Evolutionary conservation across 2,797 vertebrate species (phyloP), one percentile per base, ranked within the genome.

Genomic region (Cercopithecus hamlyni): DNA sequence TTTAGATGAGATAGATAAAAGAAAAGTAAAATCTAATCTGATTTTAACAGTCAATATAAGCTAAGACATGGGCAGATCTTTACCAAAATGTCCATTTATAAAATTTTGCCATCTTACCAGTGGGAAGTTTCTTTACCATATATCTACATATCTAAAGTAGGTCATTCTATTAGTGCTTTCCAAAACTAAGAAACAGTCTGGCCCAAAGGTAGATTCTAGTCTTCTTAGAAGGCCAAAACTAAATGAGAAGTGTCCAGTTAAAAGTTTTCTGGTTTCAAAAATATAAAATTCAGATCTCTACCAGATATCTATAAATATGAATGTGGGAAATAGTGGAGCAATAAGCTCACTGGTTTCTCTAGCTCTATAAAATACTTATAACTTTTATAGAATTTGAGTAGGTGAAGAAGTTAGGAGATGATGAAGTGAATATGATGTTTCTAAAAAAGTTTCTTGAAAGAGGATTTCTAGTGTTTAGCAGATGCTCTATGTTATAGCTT

Each of bases 111-210:
- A 9, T 84, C 26, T 5, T 4, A 12, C 48, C 3, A 55, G 0
- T 50, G 45, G 0, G 10, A 41, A 93, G 12, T 1, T 33, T 77
- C 13, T 79, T 15, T 20, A 4, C 4, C 7, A 72, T 45, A 3
- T 52, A 73, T 19, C 0, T 89, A 1, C 8, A 12, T 43, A 70
- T 39, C 4, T 72, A n/a, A 52, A 20, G 17, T 52, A 36, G 0
- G 20, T 0, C 6, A 13, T 24, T 80, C 13, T 57, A 41, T 55
- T 79, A 20, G 13, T 57, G 70, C 9, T 95, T 83, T 75, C 9
- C 22, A 72, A 27, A 96, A 70, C 12, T 67, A 90, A 93, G 39
- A 50, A 72, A 45, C 67, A 7, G 1, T 67, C 43, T 90, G 19
- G 1, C 20, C 4, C 30, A 70, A 75, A 36, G 4, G 1, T 45